Percentiles rank a stretch among this genome's conserved stretches.
phyloP scores from a whole-genome alignment of 2,113 vertebrate genomes.

The Anoura caudifer region DNA sequence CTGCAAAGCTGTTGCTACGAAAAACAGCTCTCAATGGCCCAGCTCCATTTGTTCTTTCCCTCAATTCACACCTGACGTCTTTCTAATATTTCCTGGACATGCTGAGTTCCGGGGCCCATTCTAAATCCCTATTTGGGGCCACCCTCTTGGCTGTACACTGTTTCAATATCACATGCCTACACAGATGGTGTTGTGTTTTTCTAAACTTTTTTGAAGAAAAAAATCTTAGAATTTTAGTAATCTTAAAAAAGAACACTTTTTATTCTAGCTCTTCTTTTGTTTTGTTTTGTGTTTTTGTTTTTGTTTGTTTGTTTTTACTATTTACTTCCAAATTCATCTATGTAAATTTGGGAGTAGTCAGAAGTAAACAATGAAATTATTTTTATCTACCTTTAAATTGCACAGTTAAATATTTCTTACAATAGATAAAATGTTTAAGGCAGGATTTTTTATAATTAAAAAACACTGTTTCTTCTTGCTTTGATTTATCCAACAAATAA shows the following conservation, averaged over 20 bases:
- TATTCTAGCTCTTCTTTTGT: not conserved
- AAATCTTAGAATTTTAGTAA: not conserved
- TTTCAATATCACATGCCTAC: too few relatives aligned
- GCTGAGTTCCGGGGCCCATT: too few relatives aligned
- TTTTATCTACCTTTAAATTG: not conserved
- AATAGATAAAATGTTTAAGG: not conserved
- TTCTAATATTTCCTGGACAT: too few relatives aligned
- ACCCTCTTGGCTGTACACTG: too few relatives aligned
- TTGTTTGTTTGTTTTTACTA: not conserved
- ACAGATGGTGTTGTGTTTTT: not conserved
- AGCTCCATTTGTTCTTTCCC: too few relatives aligned
- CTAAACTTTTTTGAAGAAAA: not conserved
- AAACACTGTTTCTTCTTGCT: not conserved
- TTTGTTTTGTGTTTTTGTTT: not conserved
- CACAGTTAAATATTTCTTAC: not conserved
- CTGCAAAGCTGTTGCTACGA: too few relatives aligned
- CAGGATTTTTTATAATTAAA: not conserved
- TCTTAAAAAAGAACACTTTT: not conserved
- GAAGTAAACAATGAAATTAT: not conserved
- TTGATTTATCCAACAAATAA: constrained; percentile 17
- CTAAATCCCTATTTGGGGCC: too few relatives aligned
- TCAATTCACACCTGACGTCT: too few relatives aligned
- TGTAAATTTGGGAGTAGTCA: not conserved
- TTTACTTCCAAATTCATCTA: not conserved
- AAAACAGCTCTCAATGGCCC: too few relatives aligned